Evolutionary conservation across 2,888 invertebrate genomes (phyloP), one percentile per base, ranked within the genome.

Genomic region (Scrobipalpa costella): DNA sequence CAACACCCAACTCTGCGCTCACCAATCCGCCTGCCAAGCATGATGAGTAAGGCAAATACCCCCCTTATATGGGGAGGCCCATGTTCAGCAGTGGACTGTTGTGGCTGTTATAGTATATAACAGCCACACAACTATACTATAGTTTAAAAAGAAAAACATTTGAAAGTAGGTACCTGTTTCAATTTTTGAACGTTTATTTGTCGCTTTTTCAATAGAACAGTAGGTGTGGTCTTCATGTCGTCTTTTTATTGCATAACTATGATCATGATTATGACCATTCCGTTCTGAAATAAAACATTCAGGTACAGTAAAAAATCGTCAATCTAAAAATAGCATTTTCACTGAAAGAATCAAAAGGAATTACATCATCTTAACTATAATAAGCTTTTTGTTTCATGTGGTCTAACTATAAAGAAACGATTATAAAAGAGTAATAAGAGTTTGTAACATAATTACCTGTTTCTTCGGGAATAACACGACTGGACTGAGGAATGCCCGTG

Each of bases 211-310:
- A 38, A 38, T 38, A 38, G 38, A 38, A 49, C 15, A 17, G 19
- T 49, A 49, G 19, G 15, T 55, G 33, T 55, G 55, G 8, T 55
- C 55, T 34, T 55, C 55, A 55, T 55, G 55, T n/a, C n/a, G 13
- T 33, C 55, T 55, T 15, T 55, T 55, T 21, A 7, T 33, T n/a
- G 33, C 7, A 15, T 55, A 55, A n/a, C 8, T n/a, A 55, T 55
- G 55, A 49, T 49, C 49, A 15, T 55, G 55, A 49, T 49, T 19
- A 15, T 6, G 49, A 17, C 19, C 19, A 19, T 19, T 49, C 49
- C 8, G 7, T 49, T 11, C 49, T 49, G 49, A 49, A 49, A 49
- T 11, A 49, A 49, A 19, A 44, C 9, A 15, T 44, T 44, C 36
- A 44, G 44, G 15, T 49, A 19, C 1, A 44, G 15, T 44, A 44